A percentile compares a stretch with the other conserved stretches of the same genome.
Conservation (phyloP, 1,140 invertebrate genomes). For the Scaptomyza graminum region DNA sequence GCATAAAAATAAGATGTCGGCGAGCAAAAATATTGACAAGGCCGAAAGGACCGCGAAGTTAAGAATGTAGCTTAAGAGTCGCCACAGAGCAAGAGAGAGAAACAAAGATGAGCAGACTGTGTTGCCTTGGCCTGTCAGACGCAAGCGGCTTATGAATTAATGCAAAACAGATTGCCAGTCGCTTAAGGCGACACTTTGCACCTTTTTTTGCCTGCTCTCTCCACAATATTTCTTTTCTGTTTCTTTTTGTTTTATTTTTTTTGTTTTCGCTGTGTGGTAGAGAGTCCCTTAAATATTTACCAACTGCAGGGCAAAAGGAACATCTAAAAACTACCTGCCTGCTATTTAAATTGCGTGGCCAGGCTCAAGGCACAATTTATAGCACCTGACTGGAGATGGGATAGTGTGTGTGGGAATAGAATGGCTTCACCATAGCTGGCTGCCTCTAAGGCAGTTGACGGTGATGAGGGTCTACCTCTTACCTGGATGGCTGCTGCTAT, state of each 20-base stretch:
- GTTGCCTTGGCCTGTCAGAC: constrained; percentile 48
- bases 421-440: constrained; percentile 1
- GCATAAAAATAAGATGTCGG: constrained; percentile 47
- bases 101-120: constrained; percentile 19
- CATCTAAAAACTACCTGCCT: constrained; percentile 53
- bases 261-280: constrained; percentile 20
- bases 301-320: constrained; percentile 42
- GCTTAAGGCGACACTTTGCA: constrained; percentile 79
- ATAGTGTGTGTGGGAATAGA: neutral
- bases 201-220: constrained; percentile 41
- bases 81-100: constrained; percentile 1
- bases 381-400: constrained; percentile 53
- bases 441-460: constrained; percentile 45
- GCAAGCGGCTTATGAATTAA: constrained; percentile 79
- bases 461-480: constrained; percentile 63
- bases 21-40: constrained; percentile 52
- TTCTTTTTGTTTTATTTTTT: constrained; percentile 3
- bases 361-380: constrained; percentile 55
- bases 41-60: constrained; percentile 13
- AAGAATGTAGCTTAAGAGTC: constrained; percentile 8
- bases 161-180: constrained; percentile 75
- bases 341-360: constrained; percentile 65
- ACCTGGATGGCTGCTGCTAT: constrained; percentile 35
- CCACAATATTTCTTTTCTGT: constrained; percentile 6
- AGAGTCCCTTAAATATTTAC: constrained; percentile 72